A percentile compares a stretch with the other conserved stretches of the same genome.
Conservation (phyloP, 1,140 invertebrate species). For the Drosophila pruinosa region DNA sequence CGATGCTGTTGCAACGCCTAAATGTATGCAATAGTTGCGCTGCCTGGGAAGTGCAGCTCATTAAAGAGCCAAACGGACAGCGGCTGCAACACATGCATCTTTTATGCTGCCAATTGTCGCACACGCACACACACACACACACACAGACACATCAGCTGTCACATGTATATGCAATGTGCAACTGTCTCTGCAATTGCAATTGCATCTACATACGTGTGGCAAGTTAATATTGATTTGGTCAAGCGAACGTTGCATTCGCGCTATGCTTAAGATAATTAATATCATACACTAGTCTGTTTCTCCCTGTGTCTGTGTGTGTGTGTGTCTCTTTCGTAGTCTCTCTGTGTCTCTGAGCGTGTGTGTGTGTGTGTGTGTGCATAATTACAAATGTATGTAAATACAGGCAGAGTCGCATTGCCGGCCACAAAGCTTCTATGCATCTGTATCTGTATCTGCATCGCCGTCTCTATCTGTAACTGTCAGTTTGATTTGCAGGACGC, state of each 20-base stretch:
- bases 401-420: neutral
- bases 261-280: constrained; percentile 75
- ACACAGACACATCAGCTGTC: constrained; percentile 21
- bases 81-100: constrained; percentile 35
- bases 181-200: constrained; percentile 19
- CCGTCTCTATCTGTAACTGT: constrained; percentile 16
- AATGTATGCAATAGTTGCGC: constrained; percentile 40
- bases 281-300: constrained; percentile 9
- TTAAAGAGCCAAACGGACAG: constrained; percentile 39
- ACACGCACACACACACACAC: neutral
- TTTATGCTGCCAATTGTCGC: constrained; percentile 40
- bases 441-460: neutral
- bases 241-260: constrained; percentile 47
- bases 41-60: constrained; percentile 28
- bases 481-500: constrained; percentile 73
- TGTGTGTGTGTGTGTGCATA: constrained; percentile 14
- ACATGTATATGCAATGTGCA: constrained; percentile 32
- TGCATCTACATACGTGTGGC: constrained; percentile 27
- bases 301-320: constrained; percentile 1
- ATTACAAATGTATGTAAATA: constrained; percentile 55
- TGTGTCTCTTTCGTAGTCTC: neutral
- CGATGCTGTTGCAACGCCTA: constrained; percentile 8
- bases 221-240: constrained; percentile 77
- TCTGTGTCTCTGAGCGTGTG: too few relatives aligned
- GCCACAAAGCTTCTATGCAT: constrained; percentile 10